Conservation (phyloP, 2,113 vertebrate species). For the Tupaia tana region DNA sequence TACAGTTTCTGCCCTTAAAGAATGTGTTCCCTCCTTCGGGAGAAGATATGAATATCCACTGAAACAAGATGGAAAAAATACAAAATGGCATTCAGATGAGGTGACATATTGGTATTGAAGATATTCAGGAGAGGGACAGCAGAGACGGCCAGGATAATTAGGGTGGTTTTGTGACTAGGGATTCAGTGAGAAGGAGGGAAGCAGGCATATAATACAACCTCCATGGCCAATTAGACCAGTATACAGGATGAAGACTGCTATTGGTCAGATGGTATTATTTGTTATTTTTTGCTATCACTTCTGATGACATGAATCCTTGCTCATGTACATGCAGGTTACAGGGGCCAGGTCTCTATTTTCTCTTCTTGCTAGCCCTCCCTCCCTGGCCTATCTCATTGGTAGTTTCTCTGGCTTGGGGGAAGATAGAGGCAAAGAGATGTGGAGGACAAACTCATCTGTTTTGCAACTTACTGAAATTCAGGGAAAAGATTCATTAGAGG, state of each 20-base stretch:
- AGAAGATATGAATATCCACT: background rate
- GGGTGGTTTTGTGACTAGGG: background rate
- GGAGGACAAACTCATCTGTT: constrained; percentile 14
- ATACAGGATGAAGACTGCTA: background rate
- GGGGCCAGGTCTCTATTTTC: background rate
- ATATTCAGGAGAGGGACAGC: background rate
- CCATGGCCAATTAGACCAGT: background rate
- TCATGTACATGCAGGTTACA: background rate
- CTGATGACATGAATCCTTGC: background rate
- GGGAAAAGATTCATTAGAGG: background rate
- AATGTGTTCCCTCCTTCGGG: background rate
- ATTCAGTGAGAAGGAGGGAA: background rate
- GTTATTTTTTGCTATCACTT: background rate
- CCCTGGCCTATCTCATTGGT: background rate
- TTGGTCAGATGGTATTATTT: background rate
- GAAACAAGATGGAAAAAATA: background rate
- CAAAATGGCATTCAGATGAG: background rate
- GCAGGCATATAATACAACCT: background rate
- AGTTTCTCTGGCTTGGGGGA: background rate
- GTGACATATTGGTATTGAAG: background rate
- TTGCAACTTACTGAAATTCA: background rate
- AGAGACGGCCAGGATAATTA: background rate
- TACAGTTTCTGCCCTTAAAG: background rate
- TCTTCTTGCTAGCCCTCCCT: background rate
- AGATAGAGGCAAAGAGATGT: background rate